phyloP scores from a whole-genome alignment of 1,140 invertebrate genomes.

The Microplitis demolitor region DNA sequence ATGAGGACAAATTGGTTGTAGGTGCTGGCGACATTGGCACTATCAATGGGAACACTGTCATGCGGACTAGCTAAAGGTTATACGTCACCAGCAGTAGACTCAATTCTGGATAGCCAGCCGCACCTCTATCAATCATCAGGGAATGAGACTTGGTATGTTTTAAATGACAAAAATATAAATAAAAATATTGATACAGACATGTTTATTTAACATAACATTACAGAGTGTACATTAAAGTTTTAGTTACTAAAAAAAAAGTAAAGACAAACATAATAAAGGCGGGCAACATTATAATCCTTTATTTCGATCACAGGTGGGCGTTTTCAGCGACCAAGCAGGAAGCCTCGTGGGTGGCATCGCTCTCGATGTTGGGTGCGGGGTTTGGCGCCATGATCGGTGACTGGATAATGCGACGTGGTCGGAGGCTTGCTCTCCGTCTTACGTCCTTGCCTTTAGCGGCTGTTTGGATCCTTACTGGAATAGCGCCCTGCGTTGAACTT shows the following conservation, averaged over 20 bases:
- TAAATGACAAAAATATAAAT: conserved; percentile 9
- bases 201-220: background rate
- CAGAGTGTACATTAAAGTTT: too few relatives aligned
- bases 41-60: conserved; percentile 80
- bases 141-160: conserved; percentile 55
- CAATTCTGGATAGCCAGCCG: conserved; percentile 70
- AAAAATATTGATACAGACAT: background rate
- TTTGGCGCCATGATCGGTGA: conserved; percentile 79
- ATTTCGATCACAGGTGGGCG: conserved; percentile 47
- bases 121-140: conserved; percentile 50
- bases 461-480: conserved; percentile 77
- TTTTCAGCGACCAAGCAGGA: conserved; percentile 75
- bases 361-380: conserved; percentile 78
- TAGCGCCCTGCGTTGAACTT: conserved; percentile 75
- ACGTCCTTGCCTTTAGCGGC: conserved; percentile 74
- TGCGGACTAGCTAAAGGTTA: conserved; percentile 83
- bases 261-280: conserved; percentile 3
- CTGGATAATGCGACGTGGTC: conserved; percentile 74
- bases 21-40: conserved; percentile 78
- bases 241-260: background rate
- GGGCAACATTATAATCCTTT: conserved; percentile 7
- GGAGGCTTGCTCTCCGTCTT: conserved; percentile 70
- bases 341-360: conserved; percentile 81
- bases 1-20: conserved; percentile 46
- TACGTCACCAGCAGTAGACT: conserved; percentile 82